Evolutionary conservation across 1,140 invertebrate species (phyloP), one percentile per base, ranked within the genome.

Genomic region (Ostrea edulis): DNA sequence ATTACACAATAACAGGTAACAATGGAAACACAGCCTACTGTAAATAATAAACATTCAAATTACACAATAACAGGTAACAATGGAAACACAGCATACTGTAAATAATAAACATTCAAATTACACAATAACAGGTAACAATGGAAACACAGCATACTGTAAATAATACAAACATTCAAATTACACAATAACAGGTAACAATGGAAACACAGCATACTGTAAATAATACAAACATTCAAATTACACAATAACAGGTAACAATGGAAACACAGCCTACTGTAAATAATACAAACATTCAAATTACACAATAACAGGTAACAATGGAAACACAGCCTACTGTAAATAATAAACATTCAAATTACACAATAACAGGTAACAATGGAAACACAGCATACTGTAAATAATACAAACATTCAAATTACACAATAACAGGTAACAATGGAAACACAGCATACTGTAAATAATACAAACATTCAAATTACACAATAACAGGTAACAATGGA

Each of bases 61-160:
- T 44, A 44, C 35, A 44, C 35, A 44, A 86, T 68, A 68, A 81
- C 71, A 81, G 12, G 25, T 25, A 25, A 25, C 14, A 81, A 14
- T 22, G n/a, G 96, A 88, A 97, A 95, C 92, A 97, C 97, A 85
- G 97, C 97, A 95, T 97, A 98, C 97, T 98, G 96, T 86, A 96
- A 96, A 22, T 29, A 53, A 22, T 54, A 86, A 52, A 25, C 8
- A 51, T 0, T n/a, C 35, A 44, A 44, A 44, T 5, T 44, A 44
- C 35, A 44, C 35, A 44, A 86, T 68, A 68, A 81, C 71, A 81
- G 12, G 25, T 25, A 25, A 25, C 14, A 81, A 14, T 22, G n/a
- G 96, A 88, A 97, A 95, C 92, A 97, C 97, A 85, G 97, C 97
- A 95, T 97, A 98, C 97, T 98, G 96, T 86, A 96, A 96, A 22